Percentiles rank a stretch among this genome's conserved stretches.
Conservation (phyloP, 2,888 invertebrate genomes). For the Parnassius mnemosyne region DNA sequence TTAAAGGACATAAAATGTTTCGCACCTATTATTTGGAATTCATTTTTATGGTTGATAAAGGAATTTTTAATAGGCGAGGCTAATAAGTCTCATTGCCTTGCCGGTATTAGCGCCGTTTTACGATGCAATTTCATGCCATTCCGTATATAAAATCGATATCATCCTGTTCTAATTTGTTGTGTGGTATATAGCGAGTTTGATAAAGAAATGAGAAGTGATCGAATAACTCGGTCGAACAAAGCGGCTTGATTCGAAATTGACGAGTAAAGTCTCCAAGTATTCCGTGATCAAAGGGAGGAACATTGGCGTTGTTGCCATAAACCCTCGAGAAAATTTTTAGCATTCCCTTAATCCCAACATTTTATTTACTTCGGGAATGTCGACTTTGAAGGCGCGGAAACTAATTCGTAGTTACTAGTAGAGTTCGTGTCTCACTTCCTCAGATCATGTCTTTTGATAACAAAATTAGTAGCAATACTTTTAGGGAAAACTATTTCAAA, state of each 20-base stretch:
- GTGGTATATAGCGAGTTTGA: slow-evolving; percentile 44
- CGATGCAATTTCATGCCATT: slow-evolving; percentile 30
- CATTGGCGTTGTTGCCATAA: slow-evolving; percentile 45
- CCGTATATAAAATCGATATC: slow-evolving; percentile 10
- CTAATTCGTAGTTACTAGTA: slow-evolving; percentile 64
- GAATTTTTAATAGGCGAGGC: slow-evolving; percentile 33
- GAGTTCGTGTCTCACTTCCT: slow-evolving; percentile 52
- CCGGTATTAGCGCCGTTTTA: slow-evolving; percentile 44
- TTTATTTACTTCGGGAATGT: slow-evolving; percentile 70
- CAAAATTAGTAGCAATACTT: slow-evolving; percentile 55
- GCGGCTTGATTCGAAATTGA: slow-evolving; percentile 53
- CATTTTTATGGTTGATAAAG: slow-evolving; percentile 19
- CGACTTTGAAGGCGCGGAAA: slow-evolving; percentile 67
- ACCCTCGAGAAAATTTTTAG: slow-evolving; percentile 45
- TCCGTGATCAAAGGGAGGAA: slow-evolving; percentile 58
- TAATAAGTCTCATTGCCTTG: slow-evolving; percentile 39
- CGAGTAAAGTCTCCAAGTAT: slow-evolving; percentile 53
- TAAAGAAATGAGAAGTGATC: slow-evolving; percentile 50
- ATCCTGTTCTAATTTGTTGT: slow-evolving; percentile 39
- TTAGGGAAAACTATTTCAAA: slow-evolving; percentile 31
- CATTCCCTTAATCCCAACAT: slow-evolving; percentile 50
- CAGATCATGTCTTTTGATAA: slow-evolving; percentile 53
- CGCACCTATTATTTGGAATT: slow-evolving; percentile 29
- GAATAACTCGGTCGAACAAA: slow-evolving; percentile 52
- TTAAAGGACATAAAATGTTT: slow-evolving; percentile 50